Conservation (phyloP, 2,113 vertebrate species). For the Caretta caretta region DNA sequence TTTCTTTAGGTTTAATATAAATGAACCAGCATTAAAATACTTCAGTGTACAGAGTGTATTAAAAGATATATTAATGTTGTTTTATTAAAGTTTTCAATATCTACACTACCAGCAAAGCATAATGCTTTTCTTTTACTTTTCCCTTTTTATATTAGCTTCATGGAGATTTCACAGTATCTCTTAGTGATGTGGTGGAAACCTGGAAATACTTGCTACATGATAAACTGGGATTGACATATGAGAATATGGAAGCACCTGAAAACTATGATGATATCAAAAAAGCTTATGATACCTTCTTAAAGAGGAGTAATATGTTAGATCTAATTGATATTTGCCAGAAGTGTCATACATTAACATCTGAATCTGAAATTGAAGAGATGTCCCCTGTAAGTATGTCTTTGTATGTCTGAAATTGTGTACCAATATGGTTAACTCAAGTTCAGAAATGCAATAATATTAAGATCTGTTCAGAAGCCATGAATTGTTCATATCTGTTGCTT, state of each 20-base stretch:
- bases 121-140: neutral
- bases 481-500: neutral
- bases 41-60: neutral
- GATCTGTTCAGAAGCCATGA: neutral
- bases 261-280: conserved; percentile 85
- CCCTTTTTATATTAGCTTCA: conserved; percentile 73
- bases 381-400: conserved; percentile 84
- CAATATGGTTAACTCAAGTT: neutral
- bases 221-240: conserved; percentile 85
- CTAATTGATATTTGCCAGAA: conserved; percentile 87
- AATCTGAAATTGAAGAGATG: conserved; percentile 78
- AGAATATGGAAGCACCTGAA: conserved; percentile 75
- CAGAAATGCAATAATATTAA: neutral
- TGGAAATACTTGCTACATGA: conserved; percentile 92
- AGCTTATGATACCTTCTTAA: conserved; percentile 87
- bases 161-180: conserved; percentile 87
- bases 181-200: conserved; percentile 90
- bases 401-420: conserved; percentile 1
- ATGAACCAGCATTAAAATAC: neutral
- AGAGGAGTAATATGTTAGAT: conserved; percentile 89
- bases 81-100: neutral
- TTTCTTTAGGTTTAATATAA: neutral
- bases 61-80: neutral
- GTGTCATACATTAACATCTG: conserved; percentile 75
- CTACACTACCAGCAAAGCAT: neutral